Evolutionary conservation across 1,140 invertebrate species (phyloP).

Genomic region (Brachionus plicatilis): DNA sequence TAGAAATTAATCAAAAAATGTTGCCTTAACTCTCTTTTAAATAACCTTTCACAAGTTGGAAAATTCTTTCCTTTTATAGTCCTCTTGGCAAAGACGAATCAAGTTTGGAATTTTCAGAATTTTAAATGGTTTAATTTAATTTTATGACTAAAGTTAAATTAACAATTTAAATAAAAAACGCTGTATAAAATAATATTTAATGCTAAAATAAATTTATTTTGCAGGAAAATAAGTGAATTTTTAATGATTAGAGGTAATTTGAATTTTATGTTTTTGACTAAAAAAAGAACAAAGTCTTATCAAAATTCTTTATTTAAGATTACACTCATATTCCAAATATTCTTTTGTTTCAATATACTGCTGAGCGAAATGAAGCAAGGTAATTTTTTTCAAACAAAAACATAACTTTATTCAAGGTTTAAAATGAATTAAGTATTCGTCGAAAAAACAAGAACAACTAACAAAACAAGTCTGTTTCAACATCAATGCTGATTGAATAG

Average conservation of each 20-base stretch:
- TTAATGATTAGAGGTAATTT: constrained; percentile 35
- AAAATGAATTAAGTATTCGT: not conserved
- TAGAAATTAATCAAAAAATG: no score
- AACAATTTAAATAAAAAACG: not conserved
- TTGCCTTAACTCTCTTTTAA: no score
- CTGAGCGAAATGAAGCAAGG: constrained; percentile 32
- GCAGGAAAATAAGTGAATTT: constrained; percentile 37
- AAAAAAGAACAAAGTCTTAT: no score
- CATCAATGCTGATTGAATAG: not conserved
- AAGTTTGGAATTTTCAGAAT: no score
- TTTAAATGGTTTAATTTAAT: no score
- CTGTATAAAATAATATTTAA: not conserved
- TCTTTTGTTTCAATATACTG: constrained; percentile 31
- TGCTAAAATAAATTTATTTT: not conserved
- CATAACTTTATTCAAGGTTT: not conserved
- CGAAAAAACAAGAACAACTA: constrained; percentile 25
- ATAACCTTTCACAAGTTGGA: no score
- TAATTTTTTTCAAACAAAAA: not conserved
- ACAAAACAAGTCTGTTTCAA: not conserved
- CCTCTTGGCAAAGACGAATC: no score
- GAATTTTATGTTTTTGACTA: not conserved
- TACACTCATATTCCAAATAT: constrained; percentile 25
- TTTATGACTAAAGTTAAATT: not conserved
- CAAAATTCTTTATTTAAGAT: not conserved
- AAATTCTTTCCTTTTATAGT: no score